These are phyloP conservation scores for Polydrusus pterygomalis DNA, from an alignment of 2,888 invertebrate species.

Conservation along the genomic window DNA sequence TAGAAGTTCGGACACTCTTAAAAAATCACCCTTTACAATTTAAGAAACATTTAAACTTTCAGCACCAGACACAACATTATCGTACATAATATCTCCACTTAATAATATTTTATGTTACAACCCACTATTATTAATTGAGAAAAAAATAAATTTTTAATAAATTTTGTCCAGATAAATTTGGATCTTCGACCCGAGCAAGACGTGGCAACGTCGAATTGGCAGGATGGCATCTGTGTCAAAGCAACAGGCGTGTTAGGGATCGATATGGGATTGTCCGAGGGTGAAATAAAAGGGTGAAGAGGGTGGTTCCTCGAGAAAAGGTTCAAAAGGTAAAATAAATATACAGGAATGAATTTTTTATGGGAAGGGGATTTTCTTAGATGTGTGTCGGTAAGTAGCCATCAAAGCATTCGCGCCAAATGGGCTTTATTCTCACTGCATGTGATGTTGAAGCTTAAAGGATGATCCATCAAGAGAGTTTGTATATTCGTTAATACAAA, in stretches of 20 bases:
- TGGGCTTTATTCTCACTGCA: neutral
- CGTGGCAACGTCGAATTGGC: constrained; percentile 35
- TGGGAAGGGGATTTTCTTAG: neutral
- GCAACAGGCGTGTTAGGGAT: constrained; percentile 43
- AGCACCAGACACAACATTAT: too few species aligned
- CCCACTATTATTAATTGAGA: too few species aligned
- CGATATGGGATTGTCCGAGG: constrained; percentile 35
- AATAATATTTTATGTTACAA: too few species aligned
- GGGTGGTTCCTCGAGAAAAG: constrained; percentile 19
- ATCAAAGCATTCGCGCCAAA: neutral
- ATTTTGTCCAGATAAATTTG: too few species aligned
- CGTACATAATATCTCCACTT: too few species aligned
- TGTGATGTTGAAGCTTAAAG: neutral
- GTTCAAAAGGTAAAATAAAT: constrained; percentile 12
- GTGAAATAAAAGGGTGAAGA: constrained; percentile 22
- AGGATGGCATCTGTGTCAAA: constrained; percentile 41
- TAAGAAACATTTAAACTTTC: too few species aligned
- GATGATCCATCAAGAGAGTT: neutral
- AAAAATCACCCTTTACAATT: too few species aligned
- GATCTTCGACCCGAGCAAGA: neutral
- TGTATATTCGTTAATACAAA: neutral
- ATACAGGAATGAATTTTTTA: constrained; percentile 8
- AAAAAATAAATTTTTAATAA: too few species aligned
- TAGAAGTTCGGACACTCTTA: too few species aligned
- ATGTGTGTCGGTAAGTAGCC: constrained; percentile 3